Evolutionary conservation across 1,140 invertebrate genomes (phyloP), one percentile per base, ranked within the genome.

Genomic region (Nylanderia fulva): DNA sequence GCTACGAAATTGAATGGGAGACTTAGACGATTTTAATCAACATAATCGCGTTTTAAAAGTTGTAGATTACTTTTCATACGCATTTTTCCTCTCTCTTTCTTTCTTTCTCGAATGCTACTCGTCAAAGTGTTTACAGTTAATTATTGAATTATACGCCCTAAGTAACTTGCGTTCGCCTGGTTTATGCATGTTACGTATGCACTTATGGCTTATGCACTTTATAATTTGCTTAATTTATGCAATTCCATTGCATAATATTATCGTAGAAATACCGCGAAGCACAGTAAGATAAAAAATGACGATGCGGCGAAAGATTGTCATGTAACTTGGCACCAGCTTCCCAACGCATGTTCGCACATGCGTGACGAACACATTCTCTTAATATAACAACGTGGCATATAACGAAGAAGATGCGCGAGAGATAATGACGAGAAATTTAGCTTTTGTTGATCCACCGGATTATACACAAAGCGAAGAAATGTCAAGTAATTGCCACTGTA

Each of bases 391-490:
- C 0, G 15, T 3, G 18, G 27, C 18, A 42, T n/a, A 71, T 84
- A 87, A 88, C 79, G 71, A 86, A 29, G 64, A 63, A 64, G 86
- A 88, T 64, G 48, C 72, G 86, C 72, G 75, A 66, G 66, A 64
- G 86, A 87, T 88, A 88, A 87, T 83, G 85, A 88, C 63, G 85
- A 88, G 85, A 88, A 87, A 88, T 88, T 88, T 88, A 69, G 71
- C 79, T 24, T n/a, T 24, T 33, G 52, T 8, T 71, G 18, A 75
- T 75, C 66, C 54, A 33, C 24, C 27, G 11, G 48, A 15, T 33
- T 77, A 15, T 66, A 69, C 42, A 79, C 80, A 63, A 85, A 85
- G 76, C 63, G 64, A 79, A 60, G 85, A 71, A 87, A 83, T 76
- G 80, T 24, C 63, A 39, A 68, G 21, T 79, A 79, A 79, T 68